Percentiles rank a stretch among this genome's conserved stretches.
Evolutionary conservation across 64 coral and sea anemone genomes (phyloP).

Genomic region (Montipora foliosa): DNA sequence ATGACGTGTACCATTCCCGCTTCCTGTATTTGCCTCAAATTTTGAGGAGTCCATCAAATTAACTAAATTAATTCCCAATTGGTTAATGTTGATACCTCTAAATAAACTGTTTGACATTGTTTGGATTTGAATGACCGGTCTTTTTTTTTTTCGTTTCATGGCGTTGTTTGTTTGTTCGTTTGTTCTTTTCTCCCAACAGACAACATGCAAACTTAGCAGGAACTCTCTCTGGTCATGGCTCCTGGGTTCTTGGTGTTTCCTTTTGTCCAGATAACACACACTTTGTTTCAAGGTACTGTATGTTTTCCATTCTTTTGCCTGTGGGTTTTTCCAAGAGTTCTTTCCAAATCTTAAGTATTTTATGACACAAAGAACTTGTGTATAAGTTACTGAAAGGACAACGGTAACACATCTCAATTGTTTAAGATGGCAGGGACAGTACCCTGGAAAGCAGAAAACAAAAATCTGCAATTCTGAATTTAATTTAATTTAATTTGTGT

Average conservation of each 20-base stretch:
- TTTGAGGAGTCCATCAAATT: too few relatives aligned
- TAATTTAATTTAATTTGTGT: too few relatives aligned
- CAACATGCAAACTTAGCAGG: slow-evolving; percentile 99
- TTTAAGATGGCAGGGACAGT: too few relatives aligned
- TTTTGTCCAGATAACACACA: slow-evolving; percentile 99
- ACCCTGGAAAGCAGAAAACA: too few relatives aligned
- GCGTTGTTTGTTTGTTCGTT: slow-evolving; percentile 12
- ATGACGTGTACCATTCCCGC: slow-evolving; percentile 97
- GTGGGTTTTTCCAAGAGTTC: background rate
- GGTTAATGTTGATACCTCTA: too few relatives aligned
- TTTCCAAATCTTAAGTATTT: too few relatives aligned
- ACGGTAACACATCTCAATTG: too few relatives aligned
- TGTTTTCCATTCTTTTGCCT: background rate
- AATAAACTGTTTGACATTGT: background rate
- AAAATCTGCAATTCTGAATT: too few relatives aligned
- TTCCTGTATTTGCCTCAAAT: too few relatives aligned
- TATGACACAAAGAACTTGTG: too few relatives aligned
- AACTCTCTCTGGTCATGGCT: slow-evolving; percentile 96
- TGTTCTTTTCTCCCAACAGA: slow-evolving; percentile 24
- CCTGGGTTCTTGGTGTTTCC: slow-evolving; percentile 92
- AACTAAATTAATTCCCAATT: too few relatives aligned
- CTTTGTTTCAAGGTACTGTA: slow-evolving; percentile 91
- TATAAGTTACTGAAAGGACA: too few relatives aligned
- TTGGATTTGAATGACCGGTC: slow-evolving; percentile 76
- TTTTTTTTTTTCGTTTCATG: background rate